A percentile compares a stretch with the other conserved stretches of the same genome.
phyloP scores from a whole-genome alignment of 2,797 vertebrate species.

The Crocodylus rhombifer region DNA sequence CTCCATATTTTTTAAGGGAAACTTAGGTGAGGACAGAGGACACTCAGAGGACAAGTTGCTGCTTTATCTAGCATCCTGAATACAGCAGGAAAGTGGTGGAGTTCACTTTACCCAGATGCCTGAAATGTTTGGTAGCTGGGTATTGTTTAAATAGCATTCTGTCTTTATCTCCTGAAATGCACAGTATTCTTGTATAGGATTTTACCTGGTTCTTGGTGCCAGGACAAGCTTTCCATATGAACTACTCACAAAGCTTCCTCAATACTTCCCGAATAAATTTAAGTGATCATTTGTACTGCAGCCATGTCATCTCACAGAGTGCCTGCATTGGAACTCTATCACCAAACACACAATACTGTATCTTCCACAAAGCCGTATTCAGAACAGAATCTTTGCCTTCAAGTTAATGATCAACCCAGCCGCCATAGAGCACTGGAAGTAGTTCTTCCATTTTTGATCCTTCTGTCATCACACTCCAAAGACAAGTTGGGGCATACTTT shows the following conservation, averaged over 20 bases:
- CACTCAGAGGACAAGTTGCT: background rate
- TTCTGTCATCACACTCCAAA: background rate
- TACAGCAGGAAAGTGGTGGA: background rate
- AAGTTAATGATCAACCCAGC: background rate
- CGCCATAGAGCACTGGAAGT: background rate
- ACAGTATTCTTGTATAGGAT: background rate
- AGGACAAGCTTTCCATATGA: background rate
- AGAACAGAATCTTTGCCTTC: background rate
- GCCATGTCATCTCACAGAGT: background rate
- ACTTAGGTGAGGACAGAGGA: no score
- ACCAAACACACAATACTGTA: background rate
- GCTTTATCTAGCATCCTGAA: background rate
- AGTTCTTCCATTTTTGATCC: background rate
- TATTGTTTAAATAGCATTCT: background rate
- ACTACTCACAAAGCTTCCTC: background rate
- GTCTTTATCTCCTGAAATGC: background rate
- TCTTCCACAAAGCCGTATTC: background rate
- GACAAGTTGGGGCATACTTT: background rate
- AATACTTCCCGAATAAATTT: background rate
- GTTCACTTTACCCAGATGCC: background rate
- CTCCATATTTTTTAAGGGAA: no score
- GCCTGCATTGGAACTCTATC: background rate
- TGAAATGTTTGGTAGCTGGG: background rate
- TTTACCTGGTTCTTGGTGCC: background rate
- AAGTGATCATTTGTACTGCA: background rate